phyloP scores from a whole-genome alignment of 2,888 invertebrate species.

The Catocala sponsa region DNA sequence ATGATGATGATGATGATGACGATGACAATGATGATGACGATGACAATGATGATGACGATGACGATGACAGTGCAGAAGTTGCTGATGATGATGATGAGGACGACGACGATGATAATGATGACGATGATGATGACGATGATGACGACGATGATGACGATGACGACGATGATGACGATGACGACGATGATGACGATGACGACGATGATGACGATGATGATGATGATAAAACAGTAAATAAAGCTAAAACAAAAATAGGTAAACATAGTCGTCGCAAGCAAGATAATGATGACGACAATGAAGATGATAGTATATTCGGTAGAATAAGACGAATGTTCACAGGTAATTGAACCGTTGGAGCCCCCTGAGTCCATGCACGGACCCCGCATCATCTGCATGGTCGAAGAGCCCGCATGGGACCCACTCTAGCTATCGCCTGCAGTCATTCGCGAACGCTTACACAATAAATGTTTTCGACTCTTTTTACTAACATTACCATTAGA shows the following conservation, averaged over 20 bases:
- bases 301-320: slow-evolving; percentile 84
- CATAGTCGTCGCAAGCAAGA: slow-evolving; percentile 65
- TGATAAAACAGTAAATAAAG: slow-evolving; percentile 66
- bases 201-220: slow-evolving; percentile 77
- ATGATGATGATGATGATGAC: slow-evolving; percentile 67
- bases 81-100: slow-evolving; percentile 74
- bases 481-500: slow-evolving; percentile 86
- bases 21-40: slow-evolving; percentile 69
- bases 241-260: slow-evolving; percentile 55
- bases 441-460: slow-evolving; percentile 87
- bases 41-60: slow-evolving; percentile 75
- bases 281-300: slow-evolving; percentile 84
- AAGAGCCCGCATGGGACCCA: slow-evolving; percentile 82
- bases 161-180: slow-evolving; percentile 70
- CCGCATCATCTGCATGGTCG: slow-evolving; percentile 84
- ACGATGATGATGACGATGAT: slow-evolving; percentile 80
- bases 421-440: slow-evolving; percentile 90
- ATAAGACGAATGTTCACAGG: slow-evolving; percentile 86
- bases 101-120: slow-evolving; percentile 68
- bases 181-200: slow-evolving; percentile 71
- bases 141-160: slow-evolving; percentile 62
- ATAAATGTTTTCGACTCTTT: slow-evolving; percentile 84
- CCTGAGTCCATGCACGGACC: slow-evolving; percentile 49
- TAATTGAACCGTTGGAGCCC: slow-evolving; percentile 74
- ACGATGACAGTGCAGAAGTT: slow-evolving; percentile 79